These are phyloP conservation scores for Dicranocentrus wangi DNA, from an alignment of 2,888 invertebrate genomes.

Conservation along the genomic window DNA sequence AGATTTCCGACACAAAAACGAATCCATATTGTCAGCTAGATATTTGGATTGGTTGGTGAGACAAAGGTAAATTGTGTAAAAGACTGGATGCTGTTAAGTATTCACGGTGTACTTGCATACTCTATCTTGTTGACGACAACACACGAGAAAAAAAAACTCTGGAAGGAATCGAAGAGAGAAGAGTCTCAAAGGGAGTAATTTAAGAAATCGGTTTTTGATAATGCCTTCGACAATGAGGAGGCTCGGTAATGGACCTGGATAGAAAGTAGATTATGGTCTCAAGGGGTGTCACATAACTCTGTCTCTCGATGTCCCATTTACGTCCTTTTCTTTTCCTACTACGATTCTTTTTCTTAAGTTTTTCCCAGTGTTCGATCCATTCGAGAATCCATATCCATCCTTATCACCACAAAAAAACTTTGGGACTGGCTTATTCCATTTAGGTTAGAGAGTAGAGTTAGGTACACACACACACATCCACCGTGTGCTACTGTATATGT, in stretches of 20 bases:
- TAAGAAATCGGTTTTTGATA: slow-evolving; percentile 71
- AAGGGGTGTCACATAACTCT: slow-evolving; percentile 68
- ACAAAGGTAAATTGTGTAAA: slow-evolving; percentile 2
- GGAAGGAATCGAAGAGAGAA: slow-evolving; percentile 54
- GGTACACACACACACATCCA: not conserved
- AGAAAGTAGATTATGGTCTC: slow-evolving; percentile 70
- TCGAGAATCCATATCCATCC: slow-evolving; percentile 3
- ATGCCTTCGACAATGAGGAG: slow-evolving; percentile 70
- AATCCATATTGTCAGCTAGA: no score
- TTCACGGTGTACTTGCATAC: slow-evolving; percentile 33
- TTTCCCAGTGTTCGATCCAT: slow-evolving; percentile 13
- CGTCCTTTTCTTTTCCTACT: slow-evolving; percentile 49
- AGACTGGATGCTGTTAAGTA: slow-evolving; percentile 25
- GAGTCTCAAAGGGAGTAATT: slow-evolving; percentile 69
- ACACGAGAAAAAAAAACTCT: slow-evolving; percentile 18
- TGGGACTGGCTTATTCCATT: not conserved
- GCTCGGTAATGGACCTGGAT: slow-evolving; percentile 68
- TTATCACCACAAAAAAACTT: slow-evolving; percentile 32
- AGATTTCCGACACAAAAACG: no score
- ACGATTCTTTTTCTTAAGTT: slow-evolving; percentile 49
- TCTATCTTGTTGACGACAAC: slow-evolving; percentile 37
- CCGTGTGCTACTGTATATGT: no score
- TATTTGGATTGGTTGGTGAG: no score
- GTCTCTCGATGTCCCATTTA: slow-evolving; percentile 66
- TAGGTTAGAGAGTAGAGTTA: no score